phyloP scores from a whole-genome alignment of 2,888 invertebrate species.

The Ophioninae sp. region DNA sequence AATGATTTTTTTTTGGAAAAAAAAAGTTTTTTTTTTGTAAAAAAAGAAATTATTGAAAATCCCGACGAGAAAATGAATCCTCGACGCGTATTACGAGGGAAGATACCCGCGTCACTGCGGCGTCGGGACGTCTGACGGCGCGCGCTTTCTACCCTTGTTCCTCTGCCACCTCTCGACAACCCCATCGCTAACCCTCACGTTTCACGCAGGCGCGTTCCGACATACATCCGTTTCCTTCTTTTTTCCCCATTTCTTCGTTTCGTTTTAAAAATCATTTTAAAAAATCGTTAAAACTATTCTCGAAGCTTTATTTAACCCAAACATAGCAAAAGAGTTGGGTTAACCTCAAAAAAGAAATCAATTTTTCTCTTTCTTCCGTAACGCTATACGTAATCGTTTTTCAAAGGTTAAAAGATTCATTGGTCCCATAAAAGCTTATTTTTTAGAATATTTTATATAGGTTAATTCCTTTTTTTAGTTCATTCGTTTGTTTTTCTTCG shows the following conservation, averaged over 20 bases:
- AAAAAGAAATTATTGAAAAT: neutral
- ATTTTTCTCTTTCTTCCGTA: too few relatives aligned
- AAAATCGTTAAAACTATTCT: too few relatives aligned
- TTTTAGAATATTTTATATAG: too few relatives aligned
- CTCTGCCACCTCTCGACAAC: constrained; percentile 5
- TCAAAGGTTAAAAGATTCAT: too few relatives aligned
- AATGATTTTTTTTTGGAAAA: neutral
- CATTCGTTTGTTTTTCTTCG: too few relatives aligned
- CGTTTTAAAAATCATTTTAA: neutral
- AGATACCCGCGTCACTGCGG: constrained; percentile 69
- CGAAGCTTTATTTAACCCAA: too few relatives aligned
- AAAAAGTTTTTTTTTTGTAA: neutral
- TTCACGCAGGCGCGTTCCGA: constrained; percentile 30
- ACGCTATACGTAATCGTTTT: too few relatives aligned
- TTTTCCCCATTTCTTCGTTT: neutral
- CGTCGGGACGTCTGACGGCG: constrained; percentile 74
- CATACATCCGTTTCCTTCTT: constrained; percentile 12
- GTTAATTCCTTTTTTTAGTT: too few relatives aligned
- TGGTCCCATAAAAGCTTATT: too few relatives aligned
- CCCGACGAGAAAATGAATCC: neutral
- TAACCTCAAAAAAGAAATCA: too few relatives aligned
- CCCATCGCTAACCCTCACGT: neutral
- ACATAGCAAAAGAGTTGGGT: too few relatives aligned
- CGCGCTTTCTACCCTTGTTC: constrained; percentile 65
- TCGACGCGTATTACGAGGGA: constrained; percentile 1